These are phyloP conservation scores for Arvicanthis niloticus DNA, from an alignment of 2,113 vertebrate species.

Conservation along the genomic window DNA sequence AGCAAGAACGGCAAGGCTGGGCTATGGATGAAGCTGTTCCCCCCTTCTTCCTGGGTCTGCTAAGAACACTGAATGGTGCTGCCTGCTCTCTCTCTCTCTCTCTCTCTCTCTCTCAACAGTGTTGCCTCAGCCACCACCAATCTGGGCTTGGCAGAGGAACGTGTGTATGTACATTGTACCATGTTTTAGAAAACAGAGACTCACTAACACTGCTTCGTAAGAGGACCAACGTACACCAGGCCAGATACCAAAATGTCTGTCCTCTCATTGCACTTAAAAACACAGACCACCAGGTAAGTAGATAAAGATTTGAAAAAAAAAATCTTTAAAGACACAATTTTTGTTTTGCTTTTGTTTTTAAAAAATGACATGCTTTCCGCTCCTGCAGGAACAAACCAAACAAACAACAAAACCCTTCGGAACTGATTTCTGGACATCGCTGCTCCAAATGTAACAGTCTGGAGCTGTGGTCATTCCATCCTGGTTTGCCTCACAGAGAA, in stretches of 20 bases:
- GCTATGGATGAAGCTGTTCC: fast-evolving
- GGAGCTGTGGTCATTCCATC: neutral
- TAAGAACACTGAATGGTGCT: fast-evolving
- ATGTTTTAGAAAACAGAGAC: slow-evolving; percentile 3
- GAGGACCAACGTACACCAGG: neutral
- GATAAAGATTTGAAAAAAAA: neutral
- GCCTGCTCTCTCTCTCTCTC: neutral
- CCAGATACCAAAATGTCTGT: neutral
- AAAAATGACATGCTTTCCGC: slow-evolving; percentile 31
- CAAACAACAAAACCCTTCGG: neutral
- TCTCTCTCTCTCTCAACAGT: neutral
- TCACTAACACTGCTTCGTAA: neutral
- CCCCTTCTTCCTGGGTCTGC: fast-evolving
- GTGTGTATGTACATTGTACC: neutral
- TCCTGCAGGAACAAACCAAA: neutral
- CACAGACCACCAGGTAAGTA: neutral
- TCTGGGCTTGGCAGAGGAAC: neutral
- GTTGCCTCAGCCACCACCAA: neutral
- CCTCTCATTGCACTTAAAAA: slow-evolving; percentile 9
- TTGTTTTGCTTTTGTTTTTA: too few species aligned
- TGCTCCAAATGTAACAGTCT: neutral
- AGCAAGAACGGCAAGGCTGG: neutral
- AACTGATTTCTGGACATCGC: neutral
- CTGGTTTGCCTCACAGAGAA: neutral
- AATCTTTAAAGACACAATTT: neutral